Percentiles rank a stretch among this genome's conserved stretches.
Conservation (phyloP, 2,797 vertebrate species). For the Margarornis squamiger region DNA sequence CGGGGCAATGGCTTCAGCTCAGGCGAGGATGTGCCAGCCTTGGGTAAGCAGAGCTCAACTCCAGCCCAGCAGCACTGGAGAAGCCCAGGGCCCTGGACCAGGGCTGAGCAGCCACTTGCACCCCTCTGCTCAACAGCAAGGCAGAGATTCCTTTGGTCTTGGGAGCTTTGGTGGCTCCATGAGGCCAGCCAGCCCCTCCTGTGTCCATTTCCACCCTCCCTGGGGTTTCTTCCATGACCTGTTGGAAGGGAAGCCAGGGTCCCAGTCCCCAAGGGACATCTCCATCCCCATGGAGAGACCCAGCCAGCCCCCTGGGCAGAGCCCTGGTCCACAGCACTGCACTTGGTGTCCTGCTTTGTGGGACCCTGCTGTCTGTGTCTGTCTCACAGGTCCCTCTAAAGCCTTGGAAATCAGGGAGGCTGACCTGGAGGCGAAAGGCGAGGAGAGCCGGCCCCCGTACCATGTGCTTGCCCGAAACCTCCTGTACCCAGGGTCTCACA, state of each 20-base stretch:
- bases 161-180: neutral
- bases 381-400: conserved; percentile 54
- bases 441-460: conserved; percentile 27
- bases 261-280: neutral
- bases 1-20: conserved; percentile 73
- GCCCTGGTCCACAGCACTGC: fast-evolving
- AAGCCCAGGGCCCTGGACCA: fast-evolving
- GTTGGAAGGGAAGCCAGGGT: neutral
- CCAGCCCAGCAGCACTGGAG: neutral
- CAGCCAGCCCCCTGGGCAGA: neutral
- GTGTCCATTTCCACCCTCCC: neutral
- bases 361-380: neutral
- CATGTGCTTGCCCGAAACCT: conserved; percentile 85
- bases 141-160: neutral
- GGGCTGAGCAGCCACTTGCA: neutral
- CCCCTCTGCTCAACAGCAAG: neutral
- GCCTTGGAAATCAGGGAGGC: conserved; percentile 37
- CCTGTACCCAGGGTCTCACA: conserved; percentile 79
- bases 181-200: neutral
- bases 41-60: conserved; percentile 71
- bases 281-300: neutral
- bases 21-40: conserved; percentile 62
- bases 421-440: neutral
- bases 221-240: neutral
- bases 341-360: neutral